Evolutionary conservation across 2,113 vertebrate genomes (phyloP), one percentile per base, ranked within the genome.

Genomic region (Tragulus kanchil): DNA sequence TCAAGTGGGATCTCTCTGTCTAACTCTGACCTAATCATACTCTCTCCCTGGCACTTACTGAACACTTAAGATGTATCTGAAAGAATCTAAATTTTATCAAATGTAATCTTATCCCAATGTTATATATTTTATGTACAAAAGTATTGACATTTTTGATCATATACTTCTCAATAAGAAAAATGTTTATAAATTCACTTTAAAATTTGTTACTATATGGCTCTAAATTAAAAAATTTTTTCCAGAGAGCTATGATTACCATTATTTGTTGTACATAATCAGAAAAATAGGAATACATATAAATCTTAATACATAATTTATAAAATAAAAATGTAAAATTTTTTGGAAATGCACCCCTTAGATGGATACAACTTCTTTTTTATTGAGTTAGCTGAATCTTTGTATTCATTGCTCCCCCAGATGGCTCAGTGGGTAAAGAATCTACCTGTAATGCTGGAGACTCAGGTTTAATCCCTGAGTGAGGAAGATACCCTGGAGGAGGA

Each of bases 91-190:
- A 64, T 56, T 36, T 36, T 36, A 36, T 36, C 36, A 36, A 36
- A 36, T 36, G 36, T 36, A 36, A 83, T 92, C 58, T 59, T 78
- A 83, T 82, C 21, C 1, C 17, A 73, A 17, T 75, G 16, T 25
- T 90, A 67, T 92, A 62, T 62, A 65, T 83, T 59, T 89, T 73
- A 82, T 9, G 85, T 23, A 62, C 45, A 15, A 86, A 54, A 75
- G 1, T 58, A 1, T 67, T 56, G 36, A 36, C 36, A 36, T 36
- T 82, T 79, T 61, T 61, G 13, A 61, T 64, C 31, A 36, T 67
- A 59, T 75, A 93, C 62, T 78, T 94, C 12, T 90, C 50, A 90
- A 31, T 69, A 88, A 36, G 45, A 77, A 73, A 95, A 65, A 82
- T 45, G 8, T 28, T 78, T 65, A 48, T 36, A 89, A 64, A 83